A percentile compares a stretch with the other conserved stretches of the same genome.
Conservation (phyloP, 2,888 invertebrate genomes). For the Platycheirus albimanus region DNA sequence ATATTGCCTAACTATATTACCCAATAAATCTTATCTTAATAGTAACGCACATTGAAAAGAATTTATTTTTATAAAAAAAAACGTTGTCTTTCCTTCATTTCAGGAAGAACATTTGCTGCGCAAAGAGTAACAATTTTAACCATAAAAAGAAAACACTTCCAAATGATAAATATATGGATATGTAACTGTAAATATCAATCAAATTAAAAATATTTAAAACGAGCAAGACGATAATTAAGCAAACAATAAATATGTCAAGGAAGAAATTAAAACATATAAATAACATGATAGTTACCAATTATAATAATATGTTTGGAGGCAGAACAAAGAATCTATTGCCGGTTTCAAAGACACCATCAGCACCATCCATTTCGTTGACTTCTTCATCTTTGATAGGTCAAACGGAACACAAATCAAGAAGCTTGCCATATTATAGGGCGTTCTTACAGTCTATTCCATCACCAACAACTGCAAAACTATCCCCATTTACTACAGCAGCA, state of each 20-base stretch:
- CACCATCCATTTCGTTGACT: not conserved
- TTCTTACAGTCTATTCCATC: slow-evolving; percentile 8
- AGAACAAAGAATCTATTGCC: slow-evolving; percentile 74
- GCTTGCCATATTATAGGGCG: slow-evolving; percentile 12
- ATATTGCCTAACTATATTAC: no score
- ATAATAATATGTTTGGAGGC: slow-evolving; percentile 73
- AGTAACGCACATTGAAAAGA: no score
- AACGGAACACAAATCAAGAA: slow-evolving; percentile 35
- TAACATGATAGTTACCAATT: slow-evolving; percentile 59
- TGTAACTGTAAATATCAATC: no score
- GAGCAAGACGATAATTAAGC: no score
- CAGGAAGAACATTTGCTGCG: no score
- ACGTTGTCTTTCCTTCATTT: no score
- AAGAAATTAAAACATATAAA: slow-evolving; percentile 56
- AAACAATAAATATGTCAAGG: slow-evolving; percentile 53
- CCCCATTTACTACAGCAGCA: slow-evolving; percentile 10
- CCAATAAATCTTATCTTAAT: no score
- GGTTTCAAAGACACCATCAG: slow-evolving; percentile 28
- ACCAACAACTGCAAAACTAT: slow-evolving; percentile 28
- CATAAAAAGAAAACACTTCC: no score
- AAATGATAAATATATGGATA: no score
- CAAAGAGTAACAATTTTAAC: no score
- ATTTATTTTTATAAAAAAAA: no score
- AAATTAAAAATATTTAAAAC: no score
- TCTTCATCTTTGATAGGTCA: not conserved